phyloP scores from a whole-genome alignment of 2,113 vertebrate species.

The Xyrauchen texanus region DNA sequence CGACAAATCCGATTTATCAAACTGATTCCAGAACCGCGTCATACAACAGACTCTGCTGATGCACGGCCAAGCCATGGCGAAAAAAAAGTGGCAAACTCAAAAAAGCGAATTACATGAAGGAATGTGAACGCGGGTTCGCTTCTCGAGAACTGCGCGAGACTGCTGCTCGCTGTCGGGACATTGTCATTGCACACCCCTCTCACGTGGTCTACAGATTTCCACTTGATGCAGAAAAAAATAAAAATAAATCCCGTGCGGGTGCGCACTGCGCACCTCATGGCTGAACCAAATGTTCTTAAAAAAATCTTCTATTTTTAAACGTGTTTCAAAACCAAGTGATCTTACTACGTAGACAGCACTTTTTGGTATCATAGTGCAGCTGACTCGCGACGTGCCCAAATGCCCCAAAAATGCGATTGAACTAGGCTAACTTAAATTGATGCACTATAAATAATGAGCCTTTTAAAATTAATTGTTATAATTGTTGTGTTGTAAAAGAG shows the following conservation, averaged over 20 bases:
- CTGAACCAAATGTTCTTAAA: neutral
- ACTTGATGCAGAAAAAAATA: constrained; percentile 45
- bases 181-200: constrained; percentile 63
- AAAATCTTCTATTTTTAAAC: too few relatives aligned
- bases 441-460: too few relatives aligned
- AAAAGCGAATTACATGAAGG: constrained; percentile 59
- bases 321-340: too few relatives aligned
- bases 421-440: too few relatives aligned
- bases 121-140: constrained; percentile 42
- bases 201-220: constrained; percentile 70
- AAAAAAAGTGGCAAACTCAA: neutral
- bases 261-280: neutral
- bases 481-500: constrained; percentile 62
- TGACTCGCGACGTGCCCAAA: too few relatives aligned
- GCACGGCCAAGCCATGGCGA: constrained; percentile 91
- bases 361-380: too few relatives aligned
- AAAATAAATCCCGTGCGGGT: neutral
- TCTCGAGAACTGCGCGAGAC: constrained; percentile 50
- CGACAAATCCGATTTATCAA: constrained; percentile 90
- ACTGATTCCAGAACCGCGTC: constrained; percentile 92
- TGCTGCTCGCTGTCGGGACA: constrained; percentile 48
- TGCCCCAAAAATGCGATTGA: too few relatives aligned
- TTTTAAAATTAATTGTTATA: too few relatives aligned
- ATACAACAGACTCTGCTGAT: constrained; percentile 93
- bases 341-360: too few relatives aligned